phyloP scores from a whole-genome alignment of 2,113 vertebrate genomes.

The Theristicus caerulescens region DNA sequence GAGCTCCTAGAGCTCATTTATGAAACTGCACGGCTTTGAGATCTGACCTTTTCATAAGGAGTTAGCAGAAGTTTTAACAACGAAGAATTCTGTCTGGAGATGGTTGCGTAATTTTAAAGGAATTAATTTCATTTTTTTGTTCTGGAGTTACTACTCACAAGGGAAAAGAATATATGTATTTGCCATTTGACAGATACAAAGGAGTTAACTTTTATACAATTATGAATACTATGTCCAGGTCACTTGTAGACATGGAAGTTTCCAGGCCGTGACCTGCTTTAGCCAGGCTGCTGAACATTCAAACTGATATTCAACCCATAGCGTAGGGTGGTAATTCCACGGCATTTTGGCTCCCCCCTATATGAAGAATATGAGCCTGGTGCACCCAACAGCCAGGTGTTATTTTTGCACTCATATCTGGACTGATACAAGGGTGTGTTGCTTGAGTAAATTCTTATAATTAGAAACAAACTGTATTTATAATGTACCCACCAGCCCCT shows the following conservation, averaged over 20 bases:
- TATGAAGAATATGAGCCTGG: background rate
- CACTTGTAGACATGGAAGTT: background rate
- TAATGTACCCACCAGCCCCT: background rate
- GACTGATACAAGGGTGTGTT: background rate
- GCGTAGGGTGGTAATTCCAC: background rate
- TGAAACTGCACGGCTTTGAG: background rate
- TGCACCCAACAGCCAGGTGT: background rate
- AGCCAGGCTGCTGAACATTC: background rate
- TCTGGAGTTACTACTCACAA: background rate
- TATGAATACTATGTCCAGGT: background rate
- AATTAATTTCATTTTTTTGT: background rate
- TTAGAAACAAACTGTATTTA: background rate
- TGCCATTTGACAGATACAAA: background rate
- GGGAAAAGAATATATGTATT: background rate
- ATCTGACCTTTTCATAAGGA: background rate
- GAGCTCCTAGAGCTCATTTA: background rate
- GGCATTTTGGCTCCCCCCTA: background rate
- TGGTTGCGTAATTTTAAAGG: background rate
- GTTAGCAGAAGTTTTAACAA: background rate
- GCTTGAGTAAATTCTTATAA: background rate
- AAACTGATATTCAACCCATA: no score
- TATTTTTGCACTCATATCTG: background rate
- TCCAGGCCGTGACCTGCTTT: background rate
- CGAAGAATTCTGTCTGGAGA: background rate
- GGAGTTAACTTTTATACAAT: background rate